Percentiles rank a stretch among this genome's conserved stretches.
Evolutionary conservation across 2,797 vertebrate species (phyloP).

Genomic region (Zalophus californianus): DNA sequence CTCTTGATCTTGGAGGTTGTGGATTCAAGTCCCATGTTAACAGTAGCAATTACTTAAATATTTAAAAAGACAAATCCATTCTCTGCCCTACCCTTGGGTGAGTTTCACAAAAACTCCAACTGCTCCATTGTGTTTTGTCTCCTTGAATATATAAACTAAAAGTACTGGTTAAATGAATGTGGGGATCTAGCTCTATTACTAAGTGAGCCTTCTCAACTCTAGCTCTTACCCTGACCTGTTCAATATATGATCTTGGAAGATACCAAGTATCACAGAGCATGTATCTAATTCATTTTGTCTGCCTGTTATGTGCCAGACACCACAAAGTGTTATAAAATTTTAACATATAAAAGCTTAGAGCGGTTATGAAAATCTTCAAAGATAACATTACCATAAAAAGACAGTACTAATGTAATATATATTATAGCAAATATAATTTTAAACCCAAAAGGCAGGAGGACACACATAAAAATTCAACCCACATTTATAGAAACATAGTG

Average conservation of each 20-base stretch:
- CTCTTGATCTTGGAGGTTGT: not conserved
- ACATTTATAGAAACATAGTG: not conserved
- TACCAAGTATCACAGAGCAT: not conserved
- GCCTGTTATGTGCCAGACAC: not conserved
- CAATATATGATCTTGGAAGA: not conserved
- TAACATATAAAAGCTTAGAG: not conserved
- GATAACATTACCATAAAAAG: not conserved
- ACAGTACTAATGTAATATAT: not conserved
- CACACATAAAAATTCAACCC: not conserved
- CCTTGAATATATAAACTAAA: not conserved
- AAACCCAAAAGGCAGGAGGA: not conserved
- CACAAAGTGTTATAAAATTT: not conserved
- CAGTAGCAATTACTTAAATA: not conserved
- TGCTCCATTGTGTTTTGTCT: not conserved
- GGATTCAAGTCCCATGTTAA: not conserved
- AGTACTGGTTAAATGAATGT: not conserved
- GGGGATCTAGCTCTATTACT: not conserved
- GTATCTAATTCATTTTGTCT: not conserved
- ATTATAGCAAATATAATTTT: slow-evolving; percentile 3
- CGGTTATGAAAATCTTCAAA: not conserved
- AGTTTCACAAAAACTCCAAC: not conserved
- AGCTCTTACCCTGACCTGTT: not conserved
- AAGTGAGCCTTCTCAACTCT: not conserved
- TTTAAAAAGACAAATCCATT: not conserved
- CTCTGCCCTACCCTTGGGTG: not conserved